A percentile compares a stretch with the other conserved stretches of the same genome.
These are phyloP conservation scores for Porites lobata DNA, from an alignment of 92 coral and sea anemone species.

Conservation along the genomic window DNA sequence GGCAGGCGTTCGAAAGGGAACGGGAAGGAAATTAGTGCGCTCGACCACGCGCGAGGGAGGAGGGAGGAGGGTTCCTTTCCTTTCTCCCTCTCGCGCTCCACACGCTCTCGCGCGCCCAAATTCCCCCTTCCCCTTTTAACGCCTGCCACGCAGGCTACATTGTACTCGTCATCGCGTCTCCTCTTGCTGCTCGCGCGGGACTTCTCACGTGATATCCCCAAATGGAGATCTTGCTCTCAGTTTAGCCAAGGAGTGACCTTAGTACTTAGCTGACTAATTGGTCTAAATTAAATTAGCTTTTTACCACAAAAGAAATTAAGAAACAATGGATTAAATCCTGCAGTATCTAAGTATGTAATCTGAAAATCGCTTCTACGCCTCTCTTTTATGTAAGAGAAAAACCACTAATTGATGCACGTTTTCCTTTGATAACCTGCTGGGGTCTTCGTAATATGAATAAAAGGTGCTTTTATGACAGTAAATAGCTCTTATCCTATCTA, in stretches of 20 bases:
- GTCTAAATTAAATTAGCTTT: background rate
- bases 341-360: background rate
- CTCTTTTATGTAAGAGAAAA: background rate
- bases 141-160: too few species aligned
- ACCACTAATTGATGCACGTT: background rate
- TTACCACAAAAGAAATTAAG: background rate
- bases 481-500: slow-evolving; percentile 28
- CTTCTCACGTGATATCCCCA: too few species aligned
- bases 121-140: too few species aligned
- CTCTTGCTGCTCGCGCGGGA: too few species aligned
- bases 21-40: too few species aligned
- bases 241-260: background rate
- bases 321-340: background rate
- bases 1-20: too few species aligned
- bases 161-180: too few species aligned
- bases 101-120: too few species aligned
- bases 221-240: too few species aligned
- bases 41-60: too few species aligned
- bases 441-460: background rate
- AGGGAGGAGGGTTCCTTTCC: too few species aligned
- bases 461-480: slow-evolving; percentile 20
- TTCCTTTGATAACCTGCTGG: slow-evolving; percentile 1
- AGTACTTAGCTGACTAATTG: slow-evolving; percentile 2
- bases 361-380: background rate
- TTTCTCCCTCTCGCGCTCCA: too few species aligned